Percentiles rank a stretch among this genome's conserved stretches.
Conservation (phyloP, 2,888 invertebrate genomes). For the Colostygia pectinataria region DNA sequence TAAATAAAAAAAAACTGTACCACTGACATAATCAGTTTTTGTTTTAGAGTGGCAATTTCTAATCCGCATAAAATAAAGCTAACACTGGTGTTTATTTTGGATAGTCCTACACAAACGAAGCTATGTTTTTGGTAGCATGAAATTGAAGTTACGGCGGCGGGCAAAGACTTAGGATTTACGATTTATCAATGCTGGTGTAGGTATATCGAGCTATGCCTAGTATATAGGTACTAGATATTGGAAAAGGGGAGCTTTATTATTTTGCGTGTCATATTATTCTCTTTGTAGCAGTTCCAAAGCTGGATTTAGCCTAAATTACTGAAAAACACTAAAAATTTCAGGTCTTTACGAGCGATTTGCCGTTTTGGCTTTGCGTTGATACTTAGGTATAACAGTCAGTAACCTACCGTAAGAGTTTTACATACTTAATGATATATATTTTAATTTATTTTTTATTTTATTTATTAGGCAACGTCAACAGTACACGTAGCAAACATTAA, state of each 20-base stretch:
- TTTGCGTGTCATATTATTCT: conserved; percentile 2
- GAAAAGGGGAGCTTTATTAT: background rate
- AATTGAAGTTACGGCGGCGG: conserved; percentile 43
- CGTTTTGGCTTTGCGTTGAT: too few relatives aligned
- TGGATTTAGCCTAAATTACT: conserved; percentile 5
- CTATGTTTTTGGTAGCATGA: conserved; percentile 43
- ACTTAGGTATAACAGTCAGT: too few relatives aligned
- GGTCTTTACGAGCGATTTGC: too few relatives aligned
- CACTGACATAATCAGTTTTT: too few relatives aligned
- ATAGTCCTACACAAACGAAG: conserved; percentile 27
- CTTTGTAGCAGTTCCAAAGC: background rate
- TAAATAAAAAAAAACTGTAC: too few relatives aligned
- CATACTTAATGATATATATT: too few relatives aligned
- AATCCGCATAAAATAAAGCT: conserved; percentile 15
- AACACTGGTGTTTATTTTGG: conserved; percentile 29
- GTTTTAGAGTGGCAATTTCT: too few relatives aligned
- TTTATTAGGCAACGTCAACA: too few relatives aligned
- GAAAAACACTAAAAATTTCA: too few relatives aligned
- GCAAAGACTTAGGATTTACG: conserved; percentile 39
- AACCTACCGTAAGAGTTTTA: too few relatives aligned
- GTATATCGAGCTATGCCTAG: background rate
- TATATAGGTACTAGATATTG: background rate
- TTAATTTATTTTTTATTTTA: too few relatives aligned
- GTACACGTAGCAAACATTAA: too few relatives aligned
- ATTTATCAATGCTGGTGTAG: conserved; percentile 27